Base-by-base conservation (phyloP, 2,797 vertebrate genomes). In the Avahi laniger region DNA sequence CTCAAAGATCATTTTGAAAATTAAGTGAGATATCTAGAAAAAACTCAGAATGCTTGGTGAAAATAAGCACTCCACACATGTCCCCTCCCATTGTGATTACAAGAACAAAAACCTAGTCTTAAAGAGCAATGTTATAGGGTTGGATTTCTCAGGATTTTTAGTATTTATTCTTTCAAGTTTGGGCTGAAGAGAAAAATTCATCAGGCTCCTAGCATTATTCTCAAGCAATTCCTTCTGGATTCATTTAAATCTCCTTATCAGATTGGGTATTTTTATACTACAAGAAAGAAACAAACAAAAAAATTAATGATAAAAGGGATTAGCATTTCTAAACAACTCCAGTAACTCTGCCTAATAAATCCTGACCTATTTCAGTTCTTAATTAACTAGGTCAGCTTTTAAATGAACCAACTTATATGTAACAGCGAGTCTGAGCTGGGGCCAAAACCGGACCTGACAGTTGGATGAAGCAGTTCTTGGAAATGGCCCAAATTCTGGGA, bases 331-430 rank as follows among this genome's bases (percentile, higher is more conserved):
- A 91, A 97, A 85, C 67, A 93, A 89, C 86, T 54, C 93, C 1
- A 0, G 92, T 73, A 89, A 96, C 54, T 87, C 50, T 7, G 85
- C 91, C 95, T 90, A 92, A 94, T 92, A 88, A 91, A 94, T 83
- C 86, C 50, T 82, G 91, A 82, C 63, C 46, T 35, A 76, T 76
- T 97, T 96, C 30, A 54, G 72, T 69, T 89, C 79, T 92, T 96
- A 96, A 93, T 96, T 75, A 96, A 88, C 70, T 93, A 93, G 93
- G 95, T 97, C 96, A 96, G 93, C 54, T 96, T 96, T 96, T 81
- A 91, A 95, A 93, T 46, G 89, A 96, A 78, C 50, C 69, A 86
- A 72, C 87, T 90, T 75, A 54, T 12, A 94, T 80, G 52, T 93
- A 82, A 73, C 35, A 92, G 59, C 11, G 43, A 82, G 38, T 90